phyloP scores from a whole-genome alignment of 1,140 invertebrate species.

The Heliconius melpomene region DNA sequence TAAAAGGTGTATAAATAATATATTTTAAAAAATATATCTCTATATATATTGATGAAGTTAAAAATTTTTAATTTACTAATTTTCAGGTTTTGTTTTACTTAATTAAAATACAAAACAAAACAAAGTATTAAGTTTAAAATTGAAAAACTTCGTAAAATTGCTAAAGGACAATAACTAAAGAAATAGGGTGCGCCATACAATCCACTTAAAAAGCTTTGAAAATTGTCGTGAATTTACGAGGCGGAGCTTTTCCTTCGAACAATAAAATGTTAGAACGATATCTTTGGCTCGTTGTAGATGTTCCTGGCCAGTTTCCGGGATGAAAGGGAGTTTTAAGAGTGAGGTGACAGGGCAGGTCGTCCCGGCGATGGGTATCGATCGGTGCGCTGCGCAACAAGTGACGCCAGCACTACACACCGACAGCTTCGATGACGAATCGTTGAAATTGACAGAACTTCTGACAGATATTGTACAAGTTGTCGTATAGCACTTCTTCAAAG shows the following conservation, averaged over 20 bases:
- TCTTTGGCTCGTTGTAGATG: not conserved
- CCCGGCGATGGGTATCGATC: conserved; percentile 58
- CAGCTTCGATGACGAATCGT: conserved; percentile 23
- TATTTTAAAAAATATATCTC: too few species aligned
- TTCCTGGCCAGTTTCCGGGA: conserved; percentile 14
- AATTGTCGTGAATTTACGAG: not conserved
- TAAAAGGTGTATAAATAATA: too few species aligned
- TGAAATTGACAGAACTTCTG: conserved; percentile 8
- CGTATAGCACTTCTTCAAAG: not conserved
- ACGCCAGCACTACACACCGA: conserved; percentile 40
- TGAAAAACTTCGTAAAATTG: not conserved
- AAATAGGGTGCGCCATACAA: not conserved
- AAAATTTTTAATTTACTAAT: too few species aligned
- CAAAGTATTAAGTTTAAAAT: too few species aligned
- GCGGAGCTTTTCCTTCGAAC: not conserved
- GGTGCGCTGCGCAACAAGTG: conserved; percentile 71
- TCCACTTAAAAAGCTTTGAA: conserved; percentile 2
- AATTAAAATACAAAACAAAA: too few species aligned
- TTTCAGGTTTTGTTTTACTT: too few species aligned
- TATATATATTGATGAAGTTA: too few species aligned
- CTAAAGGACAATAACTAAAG: not conserved
- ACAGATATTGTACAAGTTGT: not conserved
- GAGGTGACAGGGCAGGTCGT: conserved; percentile 49
- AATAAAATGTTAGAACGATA: conserved; percentile 1
- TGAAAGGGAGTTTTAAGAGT: conserved; percentile 40